These are phyloP conservation scores for Tipula unca DNA, from an alignment of 2,888 invertebrate genomes.

Conservation along the genomic window DNA sequence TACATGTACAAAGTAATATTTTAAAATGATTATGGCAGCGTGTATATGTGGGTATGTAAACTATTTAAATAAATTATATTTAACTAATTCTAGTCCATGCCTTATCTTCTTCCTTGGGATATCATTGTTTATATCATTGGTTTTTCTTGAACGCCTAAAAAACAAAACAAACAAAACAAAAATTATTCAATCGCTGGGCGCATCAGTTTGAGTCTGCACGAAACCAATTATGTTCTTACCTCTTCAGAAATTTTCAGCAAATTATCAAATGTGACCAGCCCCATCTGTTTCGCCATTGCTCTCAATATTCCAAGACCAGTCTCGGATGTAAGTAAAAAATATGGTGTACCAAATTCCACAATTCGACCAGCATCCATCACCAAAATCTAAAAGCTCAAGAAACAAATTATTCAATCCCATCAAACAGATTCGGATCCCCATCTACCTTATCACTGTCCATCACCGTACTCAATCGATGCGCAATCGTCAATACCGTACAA, in stretches of 20 bases:
- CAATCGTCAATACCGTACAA: constrained; percentile 84
- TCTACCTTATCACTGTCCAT: constrained; percentile 49
- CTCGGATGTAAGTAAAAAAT: constrained; percentile 45
- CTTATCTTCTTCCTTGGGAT: too few relatives aligned
- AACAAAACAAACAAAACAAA: too few relatives aligned
- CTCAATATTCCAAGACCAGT: constrained; percentile 45
- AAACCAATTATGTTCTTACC: constrained; percentile 30
- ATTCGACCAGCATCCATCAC: constrained; percentile 64
- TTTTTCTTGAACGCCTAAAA: neutral
- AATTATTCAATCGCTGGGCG: too few relatives aligned
- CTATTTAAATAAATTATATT: too few relatives aligned
- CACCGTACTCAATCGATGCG: constrained; percentile 82
- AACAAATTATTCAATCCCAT: too few relatives aligned
- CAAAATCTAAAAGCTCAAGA: constrained; percentile 38
- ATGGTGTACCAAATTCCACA: constrained; percentile 61
- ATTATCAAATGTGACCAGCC: constrained; percentile 54
- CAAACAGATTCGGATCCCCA: neutral
- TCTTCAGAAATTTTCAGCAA: constrained; percentile 54
- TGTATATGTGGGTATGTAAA: too few relatives aligned
- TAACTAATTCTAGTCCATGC: too few relatives aligned
- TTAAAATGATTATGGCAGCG: neutral
- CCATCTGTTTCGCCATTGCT: constrained; percentile 53
- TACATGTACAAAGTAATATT: neutral
- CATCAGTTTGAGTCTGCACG: too few relatives aligned
- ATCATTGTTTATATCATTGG: neutral